Percentiles rank a stretch among this genome's conserved stretches.
Evolutionary conservation across 35 echinoderm and acorn worm species (phyloP).

Genomic region (Lytechinus pictus): DNA sequence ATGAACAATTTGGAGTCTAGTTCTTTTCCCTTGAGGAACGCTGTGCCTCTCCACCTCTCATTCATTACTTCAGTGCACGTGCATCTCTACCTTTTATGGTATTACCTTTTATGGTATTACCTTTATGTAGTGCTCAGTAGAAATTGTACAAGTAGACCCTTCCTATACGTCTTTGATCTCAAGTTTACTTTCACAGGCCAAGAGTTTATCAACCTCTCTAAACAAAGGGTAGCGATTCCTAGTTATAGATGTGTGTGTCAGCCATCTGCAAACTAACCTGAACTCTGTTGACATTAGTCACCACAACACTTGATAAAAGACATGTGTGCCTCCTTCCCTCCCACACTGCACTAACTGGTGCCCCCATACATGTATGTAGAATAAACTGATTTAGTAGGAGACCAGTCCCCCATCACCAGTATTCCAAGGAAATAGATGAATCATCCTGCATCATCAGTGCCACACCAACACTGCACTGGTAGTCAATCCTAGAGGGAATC

Average conservation of each 20-base stretch:
- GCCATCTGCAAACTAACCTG: background rate
- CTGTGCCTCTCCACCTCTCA: too few species aligned
- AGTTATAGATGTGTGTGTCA: background rate
- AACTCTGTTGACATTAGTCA: background rate
- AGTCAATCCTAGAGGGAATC: background rate
- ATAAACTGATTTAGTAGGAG: background rate
- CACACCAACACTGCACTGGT: background rate
- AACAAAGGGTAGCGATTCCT: background rate
- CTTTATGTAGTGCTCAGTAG: too few species aligned
- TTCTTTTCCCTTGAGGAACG: too few species aligned
- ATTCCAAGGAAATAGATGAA: background rate
- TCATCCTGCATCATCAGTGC: background rate
- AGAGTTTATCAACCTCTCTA: slow-evolving; percentile 1
- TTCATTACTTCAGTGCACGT: too few species aligned
- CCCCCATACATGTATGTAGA: background rate
- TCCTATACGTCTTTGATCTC: background rate
- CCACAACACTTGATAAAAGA: slow-evolving; percentile 2
- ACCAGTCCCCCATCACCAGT: background rate
- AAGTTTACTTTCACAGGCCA: background rate
- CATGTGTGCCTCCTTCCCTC: background rate
- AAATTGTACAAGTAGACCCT: too few species aligned
- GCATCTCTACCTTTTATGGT: too few species aligned
- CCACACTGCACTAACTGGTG: background rate
- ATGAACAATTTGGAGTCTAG: too few species aligned
- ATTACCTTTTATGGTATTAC: too few species aligned